A percentile compares a stretch with the other conserved stretches of the same genome.
Conservation (phyloP, 1,140 invertebrate species). For the Drosophila suzukii region DNA sequence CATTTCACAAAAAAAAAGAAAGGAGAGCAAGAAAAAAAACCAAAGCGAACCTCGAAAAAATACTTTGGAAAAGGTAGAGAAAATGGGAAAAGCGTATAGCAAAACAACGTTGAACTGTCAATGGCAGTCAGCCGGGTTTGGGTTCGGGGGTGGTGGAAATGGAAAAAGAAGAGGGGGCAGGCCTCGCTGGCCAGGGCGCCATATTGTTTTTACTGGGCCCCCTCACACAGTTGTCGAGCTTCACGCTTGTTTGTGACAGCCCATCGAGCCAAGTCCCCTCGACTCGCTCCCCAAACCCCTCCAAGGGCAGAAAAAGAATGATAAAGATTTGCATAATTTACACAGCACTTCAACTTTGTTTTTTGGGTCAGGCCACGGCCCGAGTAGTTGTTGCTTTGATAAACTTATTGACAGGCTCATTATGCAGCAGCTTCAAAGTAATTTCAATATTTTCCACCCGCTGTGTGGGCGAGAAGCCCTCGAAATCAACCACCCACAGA, state of each 20-base stretch:
- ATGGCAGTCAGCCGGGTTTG: conserved; percentile 62
- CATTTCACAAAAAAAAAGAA: conserved; percentile 64
- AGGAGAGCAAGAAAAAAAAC: neutral
- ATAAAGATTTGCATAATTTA: conserved; percentile 81
- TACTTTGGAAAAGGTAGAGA: conserved; percentile 33
- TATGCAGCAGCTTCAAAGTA: conserved; percentile 62
- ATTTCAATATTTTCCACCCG: conserved; percentile 38
- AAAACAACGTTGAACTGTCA: conserved; percentile 79
- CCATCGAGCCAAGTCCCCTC: conserved; percentile 23
- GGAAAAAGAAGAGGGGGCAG: neutral
- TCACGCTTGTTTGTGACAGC: conserved; percentile 81
- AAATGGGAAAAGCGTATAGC: conserved; percentile 54
- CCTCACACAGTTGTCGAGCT: conserved; percentile 73
- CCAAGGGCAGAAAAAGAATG: conserved; percentile 41
- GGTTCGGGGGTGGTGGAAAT: neutral
- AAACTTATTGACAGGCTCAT: conserved; percentile 80
- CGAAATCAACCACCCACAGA: neutral
- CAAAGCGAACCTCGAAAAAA: conserved; percentile 28
- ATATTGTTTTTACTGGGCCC: conserved; percentile 80
- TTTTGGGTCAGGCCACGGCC: conserved; percentile 57
- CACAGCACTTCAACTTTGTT: conserved; percentile 73
- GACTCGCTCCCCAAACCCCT: neutral
- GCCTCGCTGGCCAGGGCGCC: conserved; percentile 62
- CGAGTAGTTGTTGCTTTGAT: conserved; percentile 73
- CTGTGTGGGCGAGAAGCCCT: neutral